These are phyloP conservation scores for Spialia ferax DNA, from an alignment of 2,888 invertebrate genomes.

Conservation along the genomic window DNA sequence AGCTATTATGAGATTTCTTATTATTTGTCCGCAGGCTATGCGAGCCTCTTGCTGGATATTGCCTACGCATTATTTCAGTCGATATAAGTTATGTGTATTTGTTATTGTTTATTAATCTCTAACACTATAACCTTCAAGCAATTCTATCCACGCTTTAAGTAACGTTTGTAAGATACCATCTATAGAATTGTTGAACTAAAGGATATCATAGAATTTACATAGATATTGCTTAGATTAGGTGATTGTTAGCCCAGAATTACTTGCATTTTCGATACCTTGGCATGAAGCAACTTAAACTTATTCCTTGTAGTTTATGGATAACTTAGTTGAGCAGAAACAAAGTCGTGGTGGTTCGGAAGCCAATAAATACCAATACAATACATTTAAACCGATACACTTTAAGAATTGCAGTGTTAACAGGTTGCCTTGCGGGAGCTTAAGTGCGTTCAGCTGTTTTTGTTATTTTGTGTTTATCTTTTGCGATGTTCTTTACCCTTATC, in stretches of 20 bases:
- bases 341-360: conserved; percentile 23
- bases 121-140: background rate
- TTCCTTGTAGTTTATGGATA: background rate
- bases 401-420: conserved; percentile 36
- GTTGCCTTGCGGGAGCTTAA: conserved; percentile 40
- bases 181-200: background rate
- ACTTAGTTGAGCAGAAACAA: conserved; percentile 7
- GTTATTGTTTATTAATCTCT: conserved; percentile 29
- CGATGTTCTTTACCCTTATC: background rate
- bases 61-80: conserved; percentile 29
- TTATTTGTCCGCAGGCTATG: conserved; percentile 54
- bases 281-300: background rate
- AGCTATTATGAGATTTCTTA: conserved; percentile 42
- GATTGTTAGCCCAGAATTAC: background rate
- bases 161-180: background rate
- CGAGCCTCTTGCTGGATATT: conserved; percentile 37
- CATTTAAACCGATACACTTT: conserved; percentile 25
- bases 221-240: too few relatives aligned
- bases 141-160: background rate
- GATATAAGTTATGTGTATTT: conserved; percentile 26
- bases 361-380: conserved; percentile 32
- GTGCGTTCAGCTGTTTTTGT: conserved; percentile 38
- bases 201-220: background rate
- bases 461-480: conserved; percentile 20
- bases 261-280: background rate